Evolutionary conservation across 1,140 invertebrate genomes (phyloP).

Genomic region (Diachasmimorpha longicaudata): DNA sequence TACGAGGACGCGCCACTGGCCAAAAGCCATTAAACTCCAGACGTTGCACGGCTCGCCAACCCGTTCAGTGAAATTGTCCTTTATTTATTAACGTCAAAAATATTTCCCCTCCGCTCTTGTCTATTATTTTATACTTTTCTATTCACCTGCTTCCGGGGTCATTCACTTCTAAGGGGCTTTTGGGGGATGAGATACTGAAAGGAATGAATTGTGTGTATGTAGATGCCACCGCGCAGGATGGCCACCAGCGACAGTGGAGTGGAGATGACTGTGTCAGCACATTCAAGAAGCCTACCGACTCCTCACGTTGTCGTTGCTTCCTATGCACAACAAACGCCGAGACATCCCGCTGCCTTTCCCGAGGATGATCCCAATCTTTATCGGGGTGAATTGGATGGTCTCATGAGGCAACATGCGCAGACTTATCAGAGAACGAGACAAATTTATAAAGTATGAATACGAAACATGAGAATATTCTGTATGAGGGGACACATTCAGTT

Average conservation of each 20-base stretch:
- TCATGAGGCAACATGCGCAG: slow-evolving; percentile 77
- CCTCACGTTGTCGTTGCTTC: slow-evolving; percentile 49
- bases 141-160: background rate
- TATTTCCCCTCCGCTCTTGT: background rate
- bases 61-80: background rate
- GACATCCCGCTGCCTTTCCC: slow-evolving; percentile 56
- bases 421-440: slow-evolving; percentile 54
- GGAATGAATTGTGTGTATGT: background rate
- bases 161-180: background rate
- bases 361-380: slow-evolving; percentile 72
- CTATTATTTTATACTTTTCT: background rate
- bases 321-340: slow-evolving; percentile 53
- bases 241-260: slow-evolving; percentile 58
- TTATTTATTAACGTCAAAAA: slow-evolving; percentile 7
- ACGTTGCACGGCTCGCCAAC: slow-evolving; percentile 7
- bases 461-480: too few species aligned
- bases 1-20: slow-evolving; percentile 1
- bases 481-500: too few species aligned
- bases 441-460: slow-evolving; percentile 49
- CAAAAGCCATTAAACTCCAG: slow-evolving; percentile 21
- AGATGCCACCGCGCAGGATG: slow-evolving; percentile 54
- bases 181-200: background rate
- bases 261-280: slow-evolving; percentile 57
- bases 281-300: slow-evolving; percentile 55
- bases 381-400: slow-evolving; percentile 75